Evolutionary conservation across 2,797 vertebrate species (phyloP).

Genomic region (Percopsis omiscomaycus): DNA sequence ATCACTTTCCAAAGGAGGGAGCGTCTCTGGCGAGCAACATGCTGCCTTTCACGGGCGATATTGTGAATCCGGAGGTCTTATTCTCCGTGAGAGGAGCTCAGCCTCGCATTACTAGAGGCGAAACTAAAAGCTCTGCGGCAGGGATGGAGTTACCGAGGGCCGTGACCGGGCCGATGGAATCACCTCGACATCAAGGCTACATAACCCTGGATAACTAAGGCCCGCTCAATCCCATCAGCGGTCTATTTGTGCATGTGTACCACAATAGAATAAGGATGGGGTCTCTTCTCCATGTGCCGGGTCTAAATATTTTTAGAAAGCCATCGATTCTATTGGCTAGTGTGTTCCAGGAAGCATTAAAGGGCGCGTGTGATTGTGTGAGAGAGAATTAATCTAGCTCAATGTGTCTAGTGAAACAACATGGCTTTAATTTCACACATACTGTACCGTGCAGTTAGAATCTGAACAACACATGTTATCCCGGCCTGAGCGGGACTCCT

Average conservation of each 20-base stretch:
- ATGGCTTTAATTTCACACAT: slow-evolving; percentile 27
- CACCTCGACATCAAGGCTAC: slow-evolving; percentile 50
- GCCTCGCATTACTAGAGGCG: slow-evolving; percentile 62
- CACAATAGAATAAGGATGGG: slow-evolving; percentile 69
- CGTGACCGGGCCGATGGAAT: slow-evolving; percentile 27
- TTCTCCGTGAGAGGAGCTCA: slow-evolving; percentile 59
- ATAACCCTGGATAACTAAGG: slow-evolving; percentile 49
- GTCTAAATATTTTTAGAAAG: slow-evolving; percentile 82
- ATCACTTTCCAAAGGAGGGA: slow-evolving; percentile 47
- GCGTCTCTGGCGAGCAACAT: slow-evolving; percentile 49
- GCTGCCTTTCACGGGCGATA: slow-evolving; percentile 57
- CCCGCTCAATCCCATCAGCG: slow-evolving; percentile 71
- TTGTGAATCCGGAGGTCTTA: slow-evolving; percentile 61
- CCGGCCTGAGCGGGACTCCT: not conserved
- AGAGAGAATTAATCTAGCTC: slow-evolving; percentile 8
- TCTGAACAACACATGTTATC: not conserved
- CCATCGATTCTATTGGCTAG: slow-evolving; percentile 71
- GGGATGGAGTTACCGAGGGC: slow-evolving; percentile 24
- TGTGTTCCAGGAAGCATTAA: slow-evolving; percentile 79
- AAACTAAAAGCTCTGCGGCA: slow-evolving; percentile 44
- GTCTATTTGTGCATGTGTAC: slow-evolving; percentile 76
- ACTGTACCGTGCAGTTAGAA: slow-evolving; percentile 6
- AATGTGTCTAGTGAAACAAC: not conserved
- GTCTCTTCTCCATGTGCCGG: slow-evolving; percentile 71
- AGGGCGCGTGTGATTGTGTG: slow-evolving; percentile 37